Evolutionary conservation across 2,888 invertebrate species (phyloP).

Genomic region (Drosophila fulvimacula): DNA sequence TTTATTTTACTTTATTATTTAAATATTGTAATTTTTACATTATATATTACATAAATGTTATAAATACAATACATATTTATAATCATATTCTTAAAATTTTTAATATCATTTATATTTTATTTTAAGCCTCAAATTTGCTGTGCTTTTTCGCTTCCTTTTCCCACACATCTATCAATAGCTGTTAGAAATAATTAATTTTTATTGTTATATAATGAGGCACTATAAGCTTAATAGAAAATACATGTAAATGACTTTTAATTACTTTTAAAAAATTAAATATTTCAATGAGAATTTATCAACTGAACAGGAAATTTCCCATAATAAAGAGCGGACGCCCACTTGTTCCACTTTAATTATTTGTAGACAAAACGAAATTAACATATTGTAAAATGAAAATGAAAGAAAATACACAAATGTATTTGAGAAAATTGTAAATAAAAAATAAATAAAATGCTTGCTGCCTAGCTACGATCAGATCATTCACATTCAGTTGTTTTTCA

Average conservation of each 20-base stretch:
- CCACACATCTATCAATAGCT: not conserved
- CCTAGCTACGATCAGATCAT: not conserved
- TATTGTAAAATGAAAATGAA: slow-evolving; percentile 1
- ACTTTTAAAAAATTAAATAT: not conserved
- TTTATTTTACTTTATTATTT: too few species aligned
- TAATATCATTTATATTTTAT: too few species aligned
- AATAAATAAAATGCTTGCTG: not conserved
- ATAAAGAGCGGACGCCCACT: not conserved
- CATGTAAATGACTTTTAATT: not conserved
- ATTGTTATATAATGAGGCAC: not conserved
- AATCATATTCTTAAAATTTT: too few species aligned
- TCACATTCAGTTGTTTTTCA: not conserved
- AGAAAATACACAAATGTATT: not conserved
- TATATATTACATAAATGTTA: too few species aligned
- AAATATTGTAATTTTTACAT: not conserved
- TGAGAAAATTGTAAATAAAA: not conserved
- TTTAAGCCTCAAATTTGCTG: too few species aligned
- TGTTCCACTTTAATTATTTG: not conserved
- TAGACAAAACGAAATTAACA: not conserved
- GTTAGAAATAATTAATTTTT: not conserved
- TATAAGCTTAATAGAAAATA: not conserved
- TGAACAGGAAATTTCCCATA: not conserved
- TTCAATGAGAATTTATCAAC: slow-evolving; percentile 1
- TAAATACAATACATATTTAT: not conserved
- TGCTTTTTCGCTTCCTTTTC: not conserved